Base-by-base conservation (phyloP, 1,140 invertebrate species). In the Rhopalosiphum maidis region DNA sequence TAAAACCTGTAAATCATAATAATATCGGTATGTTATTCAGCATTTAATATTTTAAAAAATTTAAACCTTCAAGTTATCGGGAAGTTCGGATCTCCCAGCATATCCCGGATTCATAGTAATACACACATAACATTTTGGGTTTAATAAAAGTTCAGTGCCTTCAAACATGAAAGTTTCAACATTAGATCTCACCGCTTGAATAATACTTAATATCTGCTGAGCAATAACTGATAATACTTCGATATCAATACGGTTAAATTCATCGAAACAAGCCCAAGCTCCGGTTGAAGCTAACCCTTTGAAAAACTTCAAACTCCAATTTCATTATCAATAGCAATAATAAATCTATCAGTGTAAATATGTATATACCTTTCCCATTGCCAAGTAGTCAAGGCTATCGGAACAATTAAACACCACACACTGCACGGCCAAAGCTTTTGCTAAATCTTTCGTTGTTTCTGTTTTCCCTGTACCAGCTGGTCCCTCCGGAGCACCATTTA, bases 101-200 rank as follows among this genome's bases (percentile, higher is more conserved):
- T 99, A 99, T 85, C 98, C 97, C 1, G 98, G 98, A 95, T 99
- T 99, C 98, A 99, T 99, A 0, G 98, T 99, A 93, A 99, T 99
- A 94, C 98, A 98, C 0, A 98, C 97, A 94, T 98, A 98, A 94
- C 97, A 98, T 15, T 97, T 96, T 0, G 97, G 96, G 95, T 98
- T 98, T 6, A 99, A 95, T 1, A 95, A 96, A 5, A 99, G 95
- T 95, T 98, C 97, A 21, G 48, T 54, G 2, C 98, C 98, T 95
- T 99, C 98, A 95, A 99, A 98, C 85, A 97, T 95, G 94, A 99
- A 98, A 86, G 96, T 97, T 85, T 97, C 96, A 3, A 96, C 94
- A 91, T 97, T 96, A 77, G 96, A 96, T 68, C 97, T 96, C 18
- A 99, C 97, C 37, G 98, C 98, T 95, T 97, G 96, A 35, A 97